Base-by-base conservation (phyloP, 2,113 vertebrate genomes). In the Orientallactaga bullata region DNA sequence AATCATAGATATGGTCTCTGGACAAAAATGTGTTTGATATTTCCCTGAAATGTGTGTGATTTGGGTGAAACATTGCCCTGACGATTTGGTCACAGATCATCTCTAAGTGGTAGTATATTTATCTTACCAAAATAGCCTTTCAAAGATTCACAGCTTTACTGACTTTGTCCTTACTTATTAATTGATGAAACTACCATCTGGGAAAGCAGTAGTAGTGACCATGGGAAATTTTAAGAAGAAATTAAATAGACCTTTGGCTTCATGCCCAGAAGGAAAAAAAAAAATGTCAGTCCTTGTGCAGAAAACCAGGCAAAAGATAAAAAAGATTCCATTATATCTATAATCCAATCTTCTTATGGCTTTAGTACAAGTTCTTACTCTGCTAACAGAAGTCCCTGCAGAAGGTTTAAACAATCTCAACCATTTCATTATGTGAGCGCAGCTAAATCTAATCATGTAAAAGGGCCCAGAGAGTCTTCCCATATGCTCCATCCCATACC, bases 341-440 rank as follows among this genome's bases (percentile, higher is more conserved):
- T 96, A 96, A 96, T 90, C 95, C 92, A 95, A 90, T 96, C 95
- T 97, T 95, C 97, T 94, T 96, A 96, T 97, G 96, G 96, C 96
- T 95, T 90, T 94, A 93, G 96, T 95, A 95, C 96, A 97, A 95
- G 93, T 91, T 97, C 89, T 95, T 92, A 88, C 93, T 94, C 88
- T 95, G 94, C 96, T 96, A 97, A 97, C 96, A 97, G 96, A 97
- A 96, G 97, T 93, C 96, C 91, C 95, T 77, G 96, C 96, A 97
- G 96, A 96, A 96, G 97, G 96, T 95, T 97, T 97, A 94, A 96
- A 96, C 95, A 95, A 97, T 95, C 96, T 94, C 96, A 94, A 96
- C 96, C 96, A 96, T 96, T 96, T 94, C 95, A 96, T 97, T 97
- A 96, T 96, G 97, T 93, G 96, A 97, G 93, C 76, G n/a, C 63